phyloP scores from a whole-genome alignment of 2,888 invertebrate species.

The Netelia melanura region DNA sequence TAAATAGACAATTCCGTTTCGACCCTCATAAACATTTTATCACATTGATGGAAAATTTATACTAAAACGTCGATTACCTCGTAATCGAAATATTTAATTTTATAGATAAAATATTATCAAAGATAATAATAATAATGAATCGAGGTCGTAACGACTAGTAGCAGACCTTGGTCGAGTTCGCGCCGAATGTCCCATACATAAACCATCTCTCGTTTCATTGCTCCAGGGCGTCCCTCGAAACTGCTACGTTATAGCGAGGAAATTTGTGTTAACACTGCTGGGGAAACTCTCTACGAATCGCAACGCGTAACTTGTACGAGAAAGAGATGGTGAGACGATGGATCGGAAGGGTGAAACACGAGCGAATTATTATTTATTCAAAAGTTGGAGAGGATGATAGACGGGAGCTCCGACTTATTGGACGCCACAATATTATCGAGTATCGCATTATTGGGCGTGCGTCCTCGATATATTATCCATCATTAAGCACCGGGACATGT shows the following conservation, averaged over 20 bases:
- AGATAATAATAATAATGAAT: not conserved
- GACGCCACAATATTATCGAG: conserved; percentile 41
- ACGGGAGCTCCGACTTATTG: conserved; percentile 36
- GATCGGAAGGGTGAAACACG: conserved; percentile 19
- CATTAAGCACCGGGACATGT: not conserved
- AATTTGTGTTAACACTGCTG: conserved; percentile 28
- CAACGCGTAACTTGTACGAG: not conserved
- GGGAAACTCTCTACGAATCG: conserved; percentile 59
- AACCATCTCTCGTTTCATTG: not conserved
- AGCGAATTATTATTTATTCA: conserved; percentile 48
- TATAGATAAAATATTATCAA: not conserved
- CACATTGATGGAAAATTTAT: no score
- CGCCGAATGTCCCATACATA: not conserved
- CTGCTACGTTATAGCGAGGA: conserved; percentile 3
- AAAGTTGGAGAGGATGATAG: conserved; percentile 1
- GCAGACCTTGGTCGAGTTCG: not conserved
- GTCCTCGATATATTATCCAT: conserved; percentile 9
- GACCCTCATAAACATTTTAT: not conserved
- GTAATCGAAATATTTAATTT: no score
- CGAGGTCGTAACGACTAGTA: not conserved
- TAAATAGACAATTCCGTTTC: not conserved
- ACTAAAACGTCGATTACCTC: no score
- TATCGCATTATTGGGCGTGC: conserved; percentile 37
- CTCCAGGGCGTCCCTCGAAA: not conserved
- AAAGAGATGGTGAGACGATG: conserved; percentile 32